Evolutionary conservation across 2,113 vertebrate genomes (phyloP), one percentile per base, ranked within the genome.

Genomic region (Semicossyphus pulcher): DNA sequence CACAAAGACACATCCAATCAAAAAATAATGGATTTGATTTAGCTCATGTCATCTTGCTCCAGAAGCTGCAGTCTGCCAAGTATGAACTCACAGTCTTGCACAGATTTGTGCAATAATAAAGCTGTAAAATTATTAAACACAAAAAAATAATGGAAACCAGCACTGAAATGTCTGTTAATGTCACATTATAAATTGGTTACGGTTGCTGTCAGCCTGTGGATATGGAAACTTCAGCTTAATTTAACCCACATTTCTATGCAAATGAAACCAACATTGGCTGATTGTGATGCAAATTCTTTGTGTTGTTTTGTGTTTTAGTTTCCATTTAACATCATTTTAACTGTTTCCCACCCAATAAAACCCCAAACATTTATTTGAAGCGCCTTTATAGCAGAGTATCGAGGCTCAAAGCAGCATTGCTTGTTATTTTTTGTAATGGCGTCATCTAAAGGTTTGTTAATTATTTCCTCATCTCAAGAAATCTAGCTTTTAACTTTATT

Each of bases 11-110:
- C 26, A 72, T 28, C 42, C 12, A 7, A 49, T 69, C 72, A 42
- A 71, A 10, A 20, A 25, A 39, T 31, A 26, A 10, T 59, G 56
- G 25, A 44, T 34, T 41, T 53, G 49, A 75, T 60, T 76, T 41
- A 42, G n/a, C 52, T 65, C 25, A 41, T 51, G 10, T 67, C 42
- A 68, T 47, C 6, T 20, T 39, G 2, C 26, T 60, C 28, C 67
- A 79, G 45, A 20, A 51, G 23, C 29, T 20, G 23, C 11, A 23
- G 9, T 23, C 39, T 15, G 69, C 45, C 75, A 61, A 72, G 23
- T 56, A 69, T 72, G 67, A 76, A 44, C 31, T 81, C 62, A 76
- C 12, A 62, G 37, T 14, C 18, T 29, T 61, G 41, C 6, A 20
- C 28, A 63, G 39, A 63, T 41, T 26, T 31, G 21, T 56, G 10